phyloP scores from a whole-genome alignment of 2,113 vertebrate species.

The Alexandromys fortis region DNA sequence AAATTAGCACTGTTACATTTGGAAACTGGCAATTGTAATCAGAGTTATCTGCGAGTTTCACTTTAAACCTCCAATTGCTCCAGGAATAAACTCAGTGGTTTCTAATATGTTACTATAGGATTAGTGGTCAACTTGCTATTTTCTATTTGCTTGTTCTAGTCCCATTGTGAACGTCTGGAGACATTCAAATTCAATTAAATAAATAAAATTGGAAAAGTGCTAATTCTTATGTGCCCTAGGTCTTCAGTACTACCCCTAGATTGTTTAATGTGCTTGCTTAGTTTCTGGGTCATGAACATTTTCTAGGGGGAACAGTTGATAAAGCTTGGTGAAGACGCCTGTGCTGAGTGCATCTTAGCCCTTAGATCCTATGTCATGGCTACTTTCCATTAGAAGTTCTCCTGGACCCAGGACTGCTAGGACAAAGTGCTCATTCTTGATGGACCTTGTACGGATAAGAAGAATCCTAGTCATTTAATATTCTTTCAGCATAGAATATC shows the following conservation, averaged over 20 bases:
- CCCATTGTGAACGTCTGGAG: neutral
- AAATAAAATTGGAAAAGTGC: constrained; percentile 18
- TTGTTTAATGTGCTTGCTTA: neutral
- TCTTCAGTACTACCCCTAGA: neutral
- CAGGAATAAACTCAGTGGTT: neutral
- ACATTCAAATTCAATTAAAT: neutral
- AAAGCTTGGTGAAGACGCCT: neutral
- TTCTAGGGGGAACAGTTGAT: neutral
- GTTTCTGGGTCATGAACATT: neutral
- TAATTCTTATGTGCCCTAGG: neutral
- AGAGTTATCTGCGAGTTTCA: neutral
- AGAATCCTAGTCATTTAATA: constrained; percentile 50
- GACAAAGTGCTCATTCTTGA: constrained; percentile 26
- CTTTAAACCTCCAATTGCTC: constrained; percentile 25
- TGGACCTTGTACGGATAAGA: constrained; percentile 18
- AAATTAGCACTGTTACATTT: neutral
- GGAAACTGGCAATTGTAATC: neutral
- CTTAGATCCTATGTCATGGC: neutral
- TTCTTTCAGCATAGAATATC: constrained; percentile 3
- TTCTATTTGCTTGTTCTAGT: constrained; percentile 30
- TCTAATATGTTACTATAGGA: neutral
- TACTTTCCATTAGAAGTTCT: constrained; percentile 23
- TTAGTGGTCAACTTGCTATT: constrained; percentile 7
- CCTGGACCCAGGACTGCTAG: constrained; percentile 3
- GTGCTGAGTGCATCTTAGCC: neutral